Conservation (phyloP, 2,888 invertebrate genomes). For the Rapana venosa region DNA sequence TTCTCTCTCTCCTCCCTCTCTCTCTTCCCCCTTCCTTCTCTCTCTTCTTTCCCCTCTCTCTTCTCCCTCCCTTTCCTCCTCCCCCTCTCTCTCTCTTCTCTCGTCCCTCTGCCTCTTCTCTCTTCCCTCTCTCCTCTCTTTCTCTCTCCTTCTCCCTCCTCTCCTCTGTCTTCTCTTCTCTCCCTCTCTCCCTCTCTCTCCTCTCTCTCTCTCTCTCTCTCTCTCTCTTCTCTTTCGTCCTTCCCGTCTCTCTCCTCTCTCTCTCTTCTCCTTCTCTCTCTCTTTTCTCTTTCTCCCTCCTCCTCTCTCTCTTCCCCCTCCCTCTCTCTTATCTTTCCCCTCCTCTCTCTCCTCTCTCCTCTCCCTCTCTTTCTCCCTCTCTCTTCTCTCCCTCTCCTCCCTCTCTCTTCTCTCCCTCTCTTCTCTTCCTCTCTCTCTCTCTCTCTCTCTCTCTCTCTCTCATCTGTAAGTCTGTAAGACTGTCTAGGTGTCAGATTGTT, state of each 20-base stretch:
- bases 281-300: not conserved
- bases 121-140: too few relatives aligned
- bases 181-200: too few relatives aligned
- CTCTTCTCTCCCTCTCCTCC: not conserved
- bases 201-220: too few relatives aligned
- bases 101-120: too few relatives aligned
- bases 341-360: too few relatives aligned
- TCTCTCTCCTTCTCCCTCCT: too few relatives aligned
- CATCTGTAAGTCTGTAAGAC: not conserved
- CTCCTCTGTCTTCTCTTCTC: too few relatives aligned
- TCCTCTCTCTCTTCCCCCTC: not conserved
- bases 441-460: slow-evolving; percentile 1
- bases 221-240: not conserved
- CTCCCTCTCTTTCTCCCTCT: not conserved
- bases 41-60: too few relatives aligned
- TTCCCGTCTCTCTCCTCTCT: not conserved
- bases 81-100: too few relatives aligned
- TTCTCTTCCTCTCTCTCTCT: not conserved
- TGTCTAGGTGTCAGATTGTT: not conserved
- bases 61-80: too few relatives aligned
- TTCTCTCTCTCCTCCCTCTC: too few relatives aligned
- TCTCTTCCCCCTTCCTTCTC: too few relatives aligned
- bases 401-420: not conserved
- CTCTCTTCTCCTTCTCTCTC: not conserved
- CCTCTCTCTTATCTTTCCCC: not conserved